Base-by-base conservation (phyloP, 2,797 vertebrate species). In the Phrynocephalus guinanensis region DNA sequence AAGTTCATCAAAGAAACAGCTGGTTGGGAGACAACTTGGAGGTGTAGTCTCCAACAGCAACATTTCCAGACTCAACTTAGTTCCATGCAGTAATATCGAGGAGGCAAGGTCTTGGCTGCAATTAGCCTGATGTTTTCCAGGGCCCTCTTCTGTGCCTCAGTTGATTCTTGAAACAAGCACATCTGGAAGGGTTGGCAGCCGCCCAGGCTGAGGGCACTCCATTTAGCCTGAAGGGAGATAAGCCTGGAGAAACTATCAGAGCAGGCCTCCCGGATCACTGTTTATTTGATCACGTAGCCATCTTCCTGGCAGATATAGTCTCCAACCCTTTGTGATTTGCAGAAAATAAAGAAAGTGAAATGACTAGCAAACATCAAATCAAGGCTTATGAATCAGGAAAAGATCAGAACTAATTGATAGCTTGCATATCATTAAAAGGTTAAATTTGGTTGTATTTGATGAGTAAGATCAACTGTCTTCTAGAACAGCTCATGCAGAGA, bases 141-240 rank as follows among this genome's bases (percentile, higher is more conserved):
- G 71, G 30, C 44, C 5, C 6, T 80, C 30, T 52, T 48, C 22
- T 63, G 10, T 13, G 38, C 71, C 88, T 33, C 66, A 56, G 66
- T 76, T 38, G 76, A 79, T 48, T 33, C 11, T 30, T 70, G 76
- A 68, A 79, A 33, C 22, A 10, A 18, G n/a, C 16, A 79, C 66
- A 79, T 86, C 84, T 86, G 84, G 84, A 52, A 56, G n/a, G 76
- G 11, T 78, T 68, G 84, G 75, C 63, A 86, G n/a, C 6, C 30
- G 70, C 44, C 44, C 20, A 79, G n/a, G 6, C 16, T 85, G 66
- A 85, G 66, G 66, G 76, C 48, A 86, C 50, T 70, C 13, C 26
- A 66, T 20, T 70, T 33, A 79, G n/a, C 20, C 13, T 63, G 33
- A 28, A 67, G 60, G 56, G 67, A 67, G 72, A 38, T 38, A 73